phyloP scores from a whole-genome alignment of 1,140 invertebrate genomes.

The Nixonia krombeini region DNA sequence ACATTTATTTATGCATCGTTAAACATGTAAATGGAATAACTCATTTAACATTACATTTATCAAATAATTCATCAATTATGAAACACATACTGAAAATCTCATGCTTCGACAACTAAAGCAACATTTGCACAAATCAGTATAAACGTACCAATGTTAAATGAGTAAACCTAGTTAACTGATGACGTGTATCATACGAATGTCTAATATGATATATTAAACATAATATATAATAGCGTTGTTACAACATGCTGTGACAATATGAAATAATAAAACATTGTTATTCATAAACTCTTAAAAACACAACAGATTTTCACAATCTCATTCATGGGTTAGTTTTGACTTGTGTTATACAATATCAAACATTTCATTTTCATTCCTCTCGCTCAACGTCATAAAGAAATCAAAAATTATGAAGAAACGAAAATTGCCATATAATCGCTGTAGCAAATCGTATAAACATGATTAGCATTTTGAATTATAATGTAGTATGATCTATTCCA shows the following conservation, averaged over 20 bases:
- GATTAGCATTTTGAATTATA: too few relatives aligned
- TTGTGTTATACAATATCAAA: conserved; percentile 59
- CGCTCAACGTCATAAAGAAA: neutral
- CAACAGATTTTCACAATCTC: conserved; percentile 66
- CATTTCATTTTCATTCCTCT: conserved; percentile 39
- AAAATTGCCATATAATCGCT: neutral
- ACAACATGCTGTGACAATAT: conserved; percentile 66
- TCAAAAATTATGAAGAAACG: neutral
- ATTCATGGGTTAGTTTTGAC: conserved; percentile 63
- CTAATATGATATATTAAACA: conserved; percentile 49
- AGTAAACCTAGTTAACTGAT: conserved; percentile 39
- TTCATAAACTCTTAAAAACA: conserved; percentile 69
- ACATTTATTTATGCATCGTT: too few relatives aligned
- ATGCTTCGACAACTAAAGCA: conserved; percentile 7
- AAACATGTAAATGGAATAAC: neutral
- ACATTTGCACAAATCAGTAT: conserved; percentile 1
- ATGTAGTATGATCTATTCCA: too few relatives aligned
- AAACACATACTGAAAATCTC: conserved; percentile 7
- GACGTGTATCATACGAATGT: conserved; percentile 25
- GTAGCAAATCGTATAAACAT: neutral
- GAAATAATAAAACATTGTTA: conserved; percentile 66
- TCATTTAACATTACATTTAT: conserved; percentile 9
- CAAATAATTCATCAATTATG: neutral
- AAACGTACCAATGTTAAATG: conserved; percentile 36
- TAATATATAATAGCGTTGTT: conserved; percentile 57